Percentiles rank a stretch among this genome's conserved stretches.
Conservation (phyloP, 2,888 invertebrate species). For the Cantharis lateralis region DNA sequence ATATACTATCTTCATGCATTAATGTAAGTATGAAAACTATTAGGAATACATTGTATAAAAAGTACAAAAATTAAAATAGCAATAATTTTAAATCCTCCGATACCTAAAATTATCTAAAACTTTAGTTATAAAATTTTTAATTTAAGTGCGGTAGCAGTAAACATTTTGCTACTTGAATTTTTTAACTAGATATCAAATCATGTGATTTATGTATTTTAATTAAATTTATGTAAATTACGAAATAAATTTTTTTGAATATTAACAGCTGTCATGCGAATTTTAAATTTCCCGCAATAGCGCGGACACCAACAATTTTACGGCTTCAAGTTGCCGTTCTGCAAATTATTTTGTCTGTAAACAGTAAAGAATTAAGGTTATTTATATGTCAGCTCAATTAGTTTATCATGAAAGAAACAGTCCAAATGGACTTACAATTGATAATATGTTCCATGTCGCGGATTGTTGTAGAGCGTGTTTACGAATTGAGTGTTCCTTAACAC, state of each 20-base stretch:
- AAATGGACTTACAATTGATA: conserved; percentile 41
- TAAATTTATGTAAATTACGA: neutral
- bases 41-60: neutral
- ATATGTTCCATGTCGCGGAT: conserved; percentile 47
- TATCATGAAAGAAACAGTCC: conserved; percentile 35
- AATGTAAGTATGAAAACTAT: neutral
- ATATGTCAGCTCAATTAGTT: conserved; percentile 41
- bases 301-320: neutral
- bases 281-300: conserved; percentile 7
- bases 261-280: no score
- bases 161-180: neutral
- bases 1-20: neutral
- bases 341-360: conserved; percentile 34
- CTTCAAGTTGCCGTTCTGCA: conserved; percentile 7
- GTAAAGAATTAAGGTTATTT: conserved; percentile 34
- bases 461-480: conserved; percentile 52
- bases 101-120: neutral
- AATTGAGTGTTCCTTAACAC: conserved; percentile 49
- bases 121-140: neutral
- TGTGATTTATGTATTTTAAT: neutral
- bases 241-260: neutral
- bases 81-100: neutral
- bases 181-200: neutral
- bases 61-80: neutral
- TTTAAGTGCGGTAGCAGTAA: no score